phyloP scores from a whole-genome alignment of 2,113 vertebrate genomes.

The Machaerirhynchus nigripectus region DNA sequence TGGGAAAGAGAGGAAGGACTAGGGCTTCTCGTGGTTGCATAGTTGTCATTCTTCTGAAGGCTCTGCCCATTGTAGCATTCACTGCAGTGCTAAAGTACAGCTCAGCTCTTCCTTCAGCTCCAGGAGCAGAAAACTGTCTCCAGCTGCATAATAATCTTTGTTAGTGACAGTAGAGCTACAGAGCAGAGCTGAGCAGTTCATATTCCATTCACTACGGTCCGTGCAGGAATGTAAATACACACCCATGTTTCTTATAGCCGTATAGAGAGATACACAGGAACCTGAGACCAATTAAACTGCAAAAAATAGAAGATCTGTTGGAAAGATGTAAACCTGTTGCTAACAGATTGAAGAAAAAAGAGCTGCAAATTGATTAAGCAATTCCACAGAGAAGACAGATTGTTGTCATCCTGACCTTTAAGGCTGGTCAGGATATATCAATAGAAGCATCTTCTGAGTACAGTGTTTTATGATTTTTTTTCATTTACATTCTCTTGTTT shows the following conservation, averaged over 20 bases:
- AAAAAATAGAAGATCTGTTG: background rate
- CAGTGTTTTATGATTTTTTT: constrained; percentile 23
- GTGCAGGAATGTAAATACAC: background rate
- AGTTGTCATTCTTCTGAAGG: background rate
- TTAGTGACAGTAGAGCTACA: background rate
- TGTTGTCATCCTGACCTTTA: constrained; percentile 61
- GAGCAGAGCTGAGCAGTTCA: background rate
- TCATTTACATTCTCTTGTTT: constrained; percentile 46
- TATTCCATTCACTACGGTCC: background rate
- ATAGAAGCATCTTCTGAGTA: constrained; percentile 6
- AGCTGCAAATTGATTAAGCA: constrained; percentile 42
- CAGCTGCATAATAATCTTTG: background rate
- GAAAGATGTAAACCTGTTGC: constrained; percentile 1
- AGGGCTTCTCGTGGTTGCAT: background rate
- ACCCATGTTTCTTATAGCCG: background rate
- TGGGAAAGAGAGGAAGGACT: background rate
- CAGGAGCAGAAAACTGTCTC: background rate
- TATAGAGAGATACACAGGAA: background rate
- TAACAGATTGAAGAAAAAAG: background rate
- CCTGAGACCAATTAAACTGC: background rate
- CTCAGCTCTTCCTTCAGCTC: background rate
- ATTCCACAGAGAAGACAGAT: constrained; percentile 21
- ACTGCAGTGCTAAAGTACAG: background rate
- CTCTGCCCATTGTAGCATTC: background rate
- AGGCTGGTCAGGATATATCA: constrained; percentile 30